Evolutionary conservation across 2,113 vertebrate species (phyloP).

Genomic region (Verasper variegatus): DNA sequence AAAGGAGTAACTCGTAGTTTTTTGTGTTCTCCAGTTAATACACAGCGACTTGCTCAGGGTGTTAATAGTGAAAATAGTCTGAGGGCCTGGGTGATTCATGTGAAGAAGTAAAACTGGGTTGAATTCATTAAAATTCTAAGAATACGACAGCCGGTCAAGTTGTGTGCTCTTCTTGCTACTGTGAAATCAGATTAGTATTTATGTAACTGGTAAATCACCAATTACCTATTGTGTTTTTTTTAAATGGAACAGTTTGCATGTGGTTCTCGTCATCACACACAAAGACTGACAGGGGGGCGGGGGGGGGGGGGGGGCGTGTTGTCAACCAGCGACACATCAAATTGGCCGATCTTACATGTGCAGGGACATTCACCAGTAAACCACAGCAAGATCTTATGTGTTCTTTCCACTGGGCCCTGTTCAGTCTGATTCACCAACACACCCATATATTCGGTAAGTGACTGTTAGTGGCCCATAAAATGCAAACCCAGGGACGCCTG

Average conservation of each 20-base stretch:
- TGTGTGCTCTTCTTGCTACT: slow-evolving; percentile 12
- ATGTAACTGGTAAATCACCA: background rate
- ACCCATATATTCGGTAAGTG: too few species aligned
- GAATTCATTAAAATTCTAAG: slow-evolving; percentile 56
- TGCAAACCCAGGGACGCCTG: too few species aligned
- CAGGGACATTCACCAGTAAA: too few species aligned
- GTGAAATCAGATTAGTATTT: slow-evolving; percentile 17
- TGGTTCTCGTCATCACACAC: background rate
- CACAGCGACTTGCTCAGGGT: too few species aligned
- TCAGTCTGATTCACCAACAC: too few species aligned
- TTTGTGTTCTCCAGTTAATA: background rate
- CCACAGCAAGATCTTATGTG: too few species aligned
- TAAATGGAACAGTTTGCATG: background rate
- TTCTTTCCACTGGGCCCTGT: too few species aligned
- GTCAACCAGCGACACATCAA: too few species aligned
- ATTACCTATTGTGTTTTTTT: background rate
- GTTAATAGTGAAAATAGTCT: slow-evolving; percentile 1
- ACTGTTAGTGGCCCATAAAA: too few species aligned
- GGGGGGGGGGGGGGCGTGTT: too few species aligned
- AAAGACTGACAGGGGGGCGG: too few species aligned
- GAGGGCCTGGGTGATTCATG: slow-evolving; percentile 35
- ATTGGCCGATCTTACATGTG: too few species aligned
- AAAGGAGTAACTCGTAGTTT: background rate
- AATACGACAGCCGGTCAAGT: slow-evolving; percentile 42
- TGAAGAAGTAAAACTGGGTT: slow-evolving; percentile 37